phyloP scores from a whole-genome alignment of 1,140 invertebrate species.

The Drosophila mayri region DNA sequence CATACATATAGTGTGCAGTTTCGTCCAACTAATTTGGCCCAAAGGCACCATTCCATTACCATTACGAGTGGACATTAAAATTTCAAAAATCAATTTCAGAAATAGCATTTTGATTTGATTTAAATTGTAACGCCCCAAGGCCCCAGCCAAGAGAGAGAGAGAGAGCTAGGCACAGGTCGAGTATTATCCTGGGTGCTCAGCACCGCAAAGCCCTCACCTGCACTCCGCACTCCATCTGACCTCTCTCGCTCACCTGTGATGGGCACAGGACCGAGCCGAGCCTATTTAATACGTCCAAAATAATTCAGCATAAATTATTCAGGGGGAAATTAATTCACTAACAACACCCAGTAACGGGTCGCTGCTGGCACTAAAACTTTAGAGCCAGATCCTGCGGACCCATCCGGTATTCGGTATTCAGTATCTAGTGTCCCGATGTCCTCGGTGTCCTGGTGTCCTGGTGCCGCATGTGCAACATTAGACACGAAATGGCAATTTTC shows the following conservation, averaged over 20 bases:
- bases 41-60: constrained; percentile 33
- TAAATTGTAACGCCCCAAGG: constrained; percentile 70
- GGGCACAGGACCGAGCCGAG: constrained; percentile 17
- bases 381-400: constrained; percentile 16
- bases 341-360: constrained; percentile 68
- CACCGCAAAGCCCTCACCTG: constrained; percentile 45
- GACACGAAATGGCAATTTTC: constrained; percentile 84
- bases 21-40: constrained; percentile 37
- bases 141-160: constrained; percentile 2
- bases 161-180: constrained; percentile 12
- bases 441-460: neutral
- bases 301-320: constrained; percentile 84
- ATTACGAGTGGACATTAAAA: constrained; percentile 60
- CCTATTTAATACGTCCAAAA: constrained; percentile 69
- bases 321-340: constrained; percentile 83
- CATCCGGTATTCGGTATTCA: constrained; percentile 9
- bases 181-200: constrained; percentile 29
- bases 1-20: constrained; percentile 1
- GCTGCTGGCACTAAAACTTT: constrained; percentile 70
- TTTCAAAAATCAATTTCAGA: constrained; percentile 81
- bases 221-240: neutral
- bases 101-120: constrained; percentile 83
- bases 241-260: constrained; percentile 7
- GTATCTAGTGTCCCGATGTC: constrained; percentile 3
- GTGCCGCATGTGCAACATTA: constrained; percentile 78